Evolutionary conservation across 37 sponge, comb jelly and placozoan species (phyloP).

Genomic region (Cladorhizidae sp.): DNA sequence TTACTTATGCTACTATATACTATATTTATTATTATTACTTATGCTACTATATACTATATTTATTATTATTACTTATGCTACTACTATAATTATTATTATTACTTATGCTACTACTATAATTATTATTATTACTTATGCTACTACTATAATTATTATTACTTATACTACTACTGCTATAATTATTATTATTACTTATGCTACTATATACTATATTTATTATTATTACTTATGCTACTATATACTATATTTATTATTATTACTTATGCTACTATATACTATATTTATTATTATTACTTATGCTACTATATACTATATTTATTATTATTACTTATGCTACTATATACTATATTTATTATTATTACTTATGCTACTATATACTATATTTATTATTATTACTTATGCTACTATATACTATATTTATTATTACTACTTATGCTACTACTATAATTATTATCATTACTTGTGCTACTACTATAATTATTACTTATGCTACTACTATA

Average conservation of each 20-base stretch:
- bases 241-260: not conserved
- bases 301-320: not conserved
- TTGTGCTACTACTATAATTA: too few relatives aligned
- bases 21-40: too few relatives aligned
- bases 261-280: not conserved
- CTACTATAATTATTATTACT: too few relatives aligned
- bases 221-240: not conserved
- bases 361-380: not conserved
- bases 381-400: not conserved
- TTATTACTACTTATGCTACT: not conserved
- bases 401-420: not conserved
- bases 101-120: too few relatives aligned
- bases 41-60: too few relatives aligned
- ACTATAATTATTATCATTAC: not conserved
- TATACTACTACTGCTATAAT: too few relatives aligned
- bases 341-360: constrained; percentile 3
- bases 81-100: too few relatives aligned
- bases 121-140: too few relatives aligned
- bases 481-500: too few relatives aligned
- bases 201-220: not conserved
- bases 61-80: too few relatives aligned
- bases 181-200: too few relatives aligned
- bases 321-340: not conserved
- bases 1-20: too few relatives aligned
- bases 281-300: not conserved